Evolutionary conservation across 2,797 vertebrate species (phyloP).

Genomic region (Malurus leucopterus): DNA sequence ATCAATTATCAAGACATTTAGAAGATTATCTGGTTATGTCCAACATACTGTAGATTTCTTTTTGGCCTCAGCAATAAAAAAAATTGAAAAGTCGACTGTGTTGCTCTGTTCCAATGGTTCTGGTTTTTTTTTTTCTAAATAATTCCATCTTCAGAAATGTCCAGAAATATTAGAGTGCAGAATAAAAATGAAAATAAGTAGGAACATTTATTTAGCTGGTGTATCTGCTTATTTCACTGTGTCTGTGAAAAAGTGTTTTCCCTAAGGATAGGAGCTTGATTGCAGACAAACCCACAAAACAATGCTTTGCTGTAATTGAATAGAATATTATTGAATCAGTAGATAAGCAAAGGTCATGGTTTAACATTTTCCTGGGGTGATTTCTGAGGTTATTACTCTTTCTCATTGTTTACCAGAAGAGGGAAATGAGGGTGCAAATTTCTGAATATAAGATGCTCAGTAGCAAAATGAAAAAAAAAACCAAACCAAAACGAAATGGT

Average conservation of each 20-base stretch:
- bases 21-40: not conserved
- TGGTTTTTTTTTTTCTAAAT: not conserved
- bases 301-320: not conserved
- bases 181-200: not conserved
- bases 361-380: not conserved
- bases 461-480: not conserved
- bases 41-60: not conserved
- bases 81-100: not conserved
- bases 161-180: not conserved
- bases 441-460: not conserved
- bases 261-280: not conserved
- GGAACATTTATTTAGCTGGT: not conserved
- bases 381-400: not conserved
- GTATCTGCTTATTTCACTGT: not conserved
- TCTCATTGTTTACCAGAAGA: not conserved
- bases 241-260: not conserved
- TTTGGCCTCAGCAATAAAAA: not conserved
- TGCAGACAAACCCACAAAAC: not conserved
- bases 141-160: not conserved
- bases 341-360: not conserved
- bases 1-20: not conserved
- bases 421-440: not conserved
- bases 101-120: not conserved
- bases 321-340: not conserved
- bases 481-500: rapidly evolving